Base-by-base conservation (phyloP, 2,113 vertebrate species). In the Vulpes vulpes region DNA sequence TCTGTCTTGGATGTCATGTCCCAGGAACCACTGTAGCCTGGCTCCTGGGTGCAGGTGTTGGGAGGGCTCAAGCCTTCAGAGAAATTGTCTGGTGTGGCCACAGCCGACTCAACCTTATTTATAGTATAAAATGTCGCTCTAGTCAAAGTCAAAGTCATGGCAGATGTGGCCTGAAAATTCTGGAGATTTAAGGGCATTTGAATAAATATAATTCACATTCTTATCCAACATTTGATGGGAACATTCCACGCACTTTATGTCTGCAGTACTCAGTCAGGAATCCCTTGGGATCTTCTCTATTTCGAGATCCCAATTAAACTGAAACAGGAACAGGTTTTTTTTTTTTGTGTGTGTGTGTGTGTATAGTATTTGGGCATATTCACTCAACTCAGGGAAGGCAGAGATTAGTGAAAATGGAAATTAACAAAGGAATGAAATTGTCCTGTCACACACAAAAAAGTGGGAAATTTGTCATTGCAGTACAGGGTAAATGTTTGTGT, bases 241-340 rank as follows among this genome's bases (percentile, higher is more conserved):
- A 89, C 57, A n/a, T 25, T 76, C 20, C 20, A 88, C 57, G 93
- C 25, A 89, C 81, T 95, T 96, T 59, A 57, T 62, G 11, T 23
- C 62, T 95, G 38, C 8, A 43, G 30, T 57, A 19, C 53, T 97
- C 67, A 57, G 79, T 90, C 65, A 73, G 38, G 81, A 94, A 97
- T 76, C 74, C 95, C 62, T 69, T 17, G 65, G 94, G 65, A 7
- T 74, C 14, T 49, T 94, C 65, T 86, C 65, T 91, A 79, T 86
- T 97, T 98, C 82, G 86, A 73, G 86, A 89, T 97, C 74, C 92
- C 55, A 94, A 86, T 97, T 89, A 95, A 97, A 89, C 71, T 82
- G 57, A 97, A 95, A 90, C 32, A 74, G 19, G 71, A 86, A 76
- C 8, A 76, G 73, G 16, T 79, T 83, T 96, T 91, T 91, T 73